Conservation (phyloP, 2,797 vertebrate genomes). For the Paramormyrops hopkinsi region DNA sequence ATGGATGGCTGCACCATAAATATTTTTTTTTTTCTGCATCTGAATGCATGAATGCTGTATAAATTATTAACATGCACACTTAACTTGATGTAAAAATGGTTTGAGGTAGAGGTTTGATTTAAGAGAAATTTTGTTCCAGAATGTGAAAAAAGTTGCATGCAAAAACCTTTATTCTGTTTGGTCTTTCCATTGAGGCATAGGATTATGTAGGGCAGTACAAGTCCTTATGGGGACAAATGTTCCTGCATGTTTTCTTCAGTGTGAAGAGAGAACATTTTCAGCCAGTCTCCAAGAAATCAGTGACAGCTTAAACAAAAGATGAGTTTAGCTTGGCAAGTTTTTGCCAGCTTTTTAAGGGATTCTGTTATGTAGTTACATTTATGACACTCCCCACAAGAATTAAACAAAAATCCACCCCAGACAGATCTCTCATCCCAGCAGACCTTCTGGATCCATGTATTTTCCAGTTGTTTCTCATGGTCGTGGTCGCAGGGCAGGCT, state of each 20-base stretch:
- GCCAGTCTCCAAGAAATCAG: neutral
- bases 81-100: neutral
- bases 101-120: neutral
- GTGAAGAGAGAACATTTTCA: neutral
- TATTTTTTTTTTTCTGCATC: neutral
- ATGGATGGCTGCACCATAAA: neutral
- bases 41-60: neutral
- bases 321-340: neutral
- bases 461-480: neutral
- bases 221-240: neutral
- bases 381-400: neutral
- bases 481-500: neutral
- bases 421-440: neutral
- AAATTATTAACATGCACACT: neutral
- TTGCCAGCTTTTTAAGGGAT: neutral
- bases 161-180: neutral
- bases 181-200: neutral
- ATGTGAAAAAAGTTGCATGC: neutral
- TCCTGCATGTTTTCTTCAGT: constrained; percentile 4
- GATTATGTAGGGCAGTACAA: neutral
- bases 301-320: neutral
- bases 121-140: neutral
- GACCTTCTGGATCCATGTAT: neutral
- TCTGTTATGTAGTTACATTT: neutral
- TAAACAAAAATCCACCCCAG: neutral